phyloP scores from a whole-genome alignment of 1,140 invertebrate species.

The Helicoverpa zea region DNA sequence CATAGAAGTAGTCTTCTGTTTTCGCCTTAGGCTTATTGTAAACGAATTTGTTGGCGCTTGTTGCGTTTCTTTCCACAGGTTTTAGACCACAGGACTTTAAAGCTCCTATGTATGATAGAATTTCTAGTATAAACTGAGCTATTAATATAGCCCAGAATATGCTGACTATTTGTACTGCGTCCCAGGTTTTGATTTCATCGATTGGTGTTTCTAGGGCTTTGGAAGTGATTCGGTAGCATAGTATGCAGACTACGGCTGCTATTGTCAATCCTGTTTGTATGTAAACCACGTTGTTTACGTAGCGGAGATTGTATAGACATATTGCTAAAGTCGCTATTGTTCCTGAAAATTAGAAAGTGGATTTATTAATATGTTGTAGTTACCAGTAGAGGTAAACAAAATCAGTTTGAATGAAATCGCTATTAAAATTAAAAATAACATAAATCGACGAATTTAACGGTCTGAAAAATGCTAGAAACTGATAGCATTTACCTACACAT shows the following conservation, averaged over 20 bases:
- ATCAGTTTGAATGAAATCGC: no score
- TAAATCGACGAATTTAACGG: no score
- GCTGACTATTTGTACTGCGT: constrained; percentile 71
- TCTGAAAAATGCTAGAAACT: no score
- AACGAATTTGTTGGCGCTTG: constrained; percentile 63
- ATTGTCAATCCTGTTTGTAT: constrained; percentile 79
- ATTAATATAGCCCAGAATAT: constrained; percentile 79
- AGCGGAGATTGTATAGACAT: constrained; percentile 71
- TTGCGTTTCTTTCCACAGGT: constrained; percentile 18
- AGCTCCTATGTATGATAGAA: constrained; percentile 70
- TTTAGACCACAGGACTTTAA: constrained; percentile 65
- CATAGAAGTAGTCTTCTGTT: constrained; percentile 74
- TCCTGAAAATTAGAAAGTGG: constrained; percentile 61
- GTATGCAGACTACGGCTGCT: constrained; percentile 63
- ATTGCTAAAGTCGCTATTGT: constrained; percentile 68
- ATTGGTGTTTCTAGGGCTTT: constrained; percentile 63
- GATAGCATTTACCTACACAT: no score
- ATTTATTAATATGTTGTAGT: no score
- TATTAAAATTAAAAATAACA: no score
- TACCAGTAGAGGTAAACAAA: no score
- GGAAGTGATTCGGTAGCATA: constrained; percentile 72
- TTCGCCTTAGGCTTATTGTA: constrained; percentile 78
- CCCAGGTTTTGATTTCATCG: constrained; percentile 63
- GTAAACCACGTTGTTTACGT: constrained; percentile 75
- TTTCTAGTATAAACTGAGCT: constrained; percentile 75